Conservation (phyloP, 2,113 vertebrate genomes). For the Python bivittatus region DNA sequence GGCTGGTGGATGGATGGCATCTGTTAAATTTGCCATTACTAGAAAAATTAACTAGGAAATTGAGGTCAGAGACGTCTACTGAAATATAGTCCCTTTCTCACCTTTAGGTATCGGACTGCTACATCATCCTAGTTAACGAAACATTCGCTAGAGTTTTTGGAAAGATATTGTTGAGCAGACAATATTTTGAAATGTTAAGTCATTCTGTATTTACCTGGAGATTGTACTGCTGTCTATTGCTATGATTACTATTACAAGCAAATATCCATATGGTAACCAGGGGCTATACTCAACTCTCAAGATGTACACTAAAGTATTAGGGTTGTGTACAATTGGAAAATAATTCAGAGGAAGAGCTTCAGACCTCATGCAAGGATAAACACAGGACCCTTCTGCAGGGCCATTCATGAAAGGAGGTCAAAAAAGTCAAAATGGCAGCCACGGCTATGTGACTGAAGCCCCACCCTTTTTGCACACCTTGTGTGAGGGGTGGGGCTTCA, state of each 20-base stretch:
- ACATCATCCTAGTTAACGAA: not conserved
- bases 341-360: not conserved
- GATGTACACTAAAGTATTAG: not conserved
- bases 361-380: not conserved
- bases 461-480: not conserved
- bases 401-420: not conserved
- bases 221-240: not conserved
- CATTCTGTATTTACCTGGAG: not conserved
- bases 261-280: not conserved
- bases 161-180: not conserved
- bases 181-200: not conserved
- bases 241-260: not conserved
- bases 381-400: no score
- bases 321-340: not conserved
- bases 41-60: not conserved
- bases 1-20: not conserved
- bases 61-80: not conserved
- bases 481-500: not conserved
- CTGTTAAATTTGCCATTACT: not conserved
- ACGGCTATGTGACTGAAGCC: not conserved
- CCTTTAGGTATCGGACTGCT: not conserved
- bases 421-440: not conserved
- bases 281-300: not conserved
- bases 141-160: not conserved
- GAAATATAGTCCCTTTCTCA: not conserved